phyloP scores from a whole-genome alignment of 1,140 invertebrate species.

The Drosophila triauraria region DNA sequence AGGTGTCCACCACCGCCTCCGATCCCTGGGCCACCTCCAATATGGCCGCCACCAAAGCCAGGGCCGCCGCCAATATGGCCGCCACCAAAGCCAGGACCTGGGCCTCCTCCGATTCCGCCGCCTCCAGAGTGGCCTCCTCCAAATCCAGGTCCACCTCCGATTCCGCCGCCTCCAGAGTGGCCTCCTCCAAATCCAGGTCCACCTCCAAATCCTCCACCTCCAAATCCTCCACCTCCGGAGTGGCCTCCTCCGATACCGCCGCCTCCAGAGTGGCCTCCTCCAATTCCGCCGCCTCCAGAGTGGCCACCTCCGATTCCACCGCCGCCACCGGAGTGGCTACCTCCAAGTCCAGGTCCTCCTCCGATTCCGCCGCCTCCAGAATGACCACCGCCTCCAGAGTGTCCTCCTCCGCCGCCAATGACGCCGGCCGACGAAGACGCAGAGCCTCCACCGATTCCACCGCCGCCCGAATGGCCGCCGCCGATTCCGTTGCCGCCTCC shows the following conservation, averaged over 20 bases:
- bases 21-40: slow-evolving; percentile 9
- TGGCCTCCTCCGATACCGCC: background rate
- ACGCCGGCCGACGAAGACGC: no score
- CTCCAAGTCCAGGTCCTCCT: slow-evolving; percentile 24
- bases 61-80: slow-evolving; percentile 17
- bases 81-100: slow-evolving; percentile 18
- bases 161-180: slow-evolving; percentile 1
- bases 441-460: no score
- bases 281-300: slow-evolving; percentile 15
- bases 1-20: slow-evolving; percentile 16
- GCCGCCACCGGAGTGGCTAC: slow-evolving; percentile 19
- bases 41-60: slow-evolving; percentile 25
- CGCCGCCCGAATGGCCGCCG: background rate
- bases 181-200: slow-evolving; percentile 21
- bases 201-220: slow-evolving; percentile 3
- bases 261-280: slow-evolving; percentile 3
- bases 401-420: no score
- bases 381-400: background rate
- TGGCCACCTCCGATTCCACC: slow-evolving; percentile 27
- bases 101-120: slow-evolving; percentile 6
- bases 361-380: slow-evolving; percentile 6
- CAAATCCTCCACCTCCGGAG: background rate
- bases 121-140: background rate
- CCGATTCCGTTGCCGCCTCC: slow-evolving; percentile 14
- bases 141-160: slow-evolving; percentile 16